phyloP scores from a whole-genome alignment of 1,140 invertebrate species.

The Grapholita molesta region DNA sequence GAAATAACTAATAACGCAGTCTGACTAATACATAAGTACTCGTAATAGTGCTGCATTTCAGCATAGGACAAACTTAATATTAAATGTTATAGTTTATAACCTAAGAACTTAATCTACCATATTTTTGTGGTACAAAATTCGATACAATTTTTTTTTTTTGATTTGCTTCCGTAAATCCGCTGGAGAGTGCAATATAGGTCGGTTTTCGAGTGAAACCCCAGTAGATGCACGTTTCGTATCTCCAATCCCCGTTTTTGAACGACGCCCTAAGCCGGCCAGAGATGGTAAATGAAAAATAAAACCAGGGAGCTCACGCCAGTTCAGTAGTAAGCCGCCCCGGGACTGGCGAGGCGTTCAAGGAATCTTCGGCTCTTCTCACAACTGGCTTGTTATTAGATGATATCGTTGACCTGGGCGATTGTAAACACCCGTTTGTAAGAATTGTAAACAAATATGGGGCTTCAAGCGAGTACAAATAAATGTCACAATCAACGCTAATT shows the following conservation, averaged over 20 bases:
- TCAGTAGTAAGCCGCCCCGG: conserved; percentile 30
- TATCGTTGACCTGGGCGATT: conserved; percentile 30
- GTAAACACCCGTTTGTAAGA: neutral
- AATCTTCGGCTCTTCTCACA: conserved; percentile 26
- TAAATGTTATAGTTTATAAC: too few species aligned
- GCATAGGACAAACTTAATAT: too few species aligned
- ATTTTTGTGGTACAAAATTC: neutral
- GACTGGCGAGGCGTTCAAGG: neutral
- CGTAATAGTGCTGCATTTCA: too few species aligned
- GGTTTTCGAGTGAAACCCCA: conserved; percentile 18
- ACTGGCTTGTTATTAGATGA: conserved; percentile 38
- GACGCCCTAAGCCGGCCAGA: conserved; percentile 39
- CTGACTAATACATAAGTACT: too few species aligned
- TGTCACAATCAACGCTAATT: neutral
- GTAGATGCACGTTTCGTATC: conserved; percentile 40
- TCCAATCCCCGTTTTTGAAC: conserved; percentile 41
- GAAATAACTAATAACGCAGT: too few species aligned
- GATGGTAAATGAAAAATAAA: conserved; percentile 61
- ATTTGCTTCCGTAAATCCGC: neutral
- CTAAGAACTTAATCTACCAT: too few species aligned
- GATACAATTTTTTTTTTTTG: neutral
- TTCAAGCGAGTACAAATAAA: neutral
- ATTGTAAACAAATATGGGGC: neutral
- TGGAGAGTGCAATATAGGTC: neutral
- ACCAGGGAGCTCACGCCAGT: conserved; percentile 36